Percentiles rank a stretch among this genome's conserved stretches.
phyloP scores from a whole-genome alignment of 2,113 vertebrate species.

The Otis tarda region DNA sequence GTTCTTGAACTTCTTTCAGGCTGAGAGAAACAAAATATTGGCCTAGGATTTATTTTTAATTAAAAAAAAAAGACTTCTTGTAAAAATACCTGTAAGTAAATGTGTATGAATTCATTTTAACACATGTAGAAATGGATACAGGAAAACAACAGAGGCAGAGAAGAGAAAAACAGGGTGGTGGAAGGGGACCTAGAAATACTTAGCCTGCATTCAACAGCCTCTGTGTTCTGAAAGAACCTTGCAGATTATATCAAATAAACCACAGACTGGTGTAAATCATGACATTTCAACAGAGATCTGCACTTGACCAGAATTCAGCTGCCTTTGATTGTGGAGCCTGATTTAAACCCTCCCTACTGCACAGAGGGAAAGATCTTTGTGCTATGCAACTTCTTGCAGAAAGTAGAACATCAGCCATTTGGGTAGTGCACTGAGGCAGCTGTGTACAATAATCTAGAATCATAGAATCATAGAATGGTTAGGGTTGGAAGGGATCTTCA shows the following conservation, averaged over 20 bases:
- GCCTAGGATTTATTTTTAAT: conserved; percentile 14
- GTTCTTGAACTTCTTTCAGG: conserved; percentile 51
- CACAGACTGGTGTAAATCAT: neutral
- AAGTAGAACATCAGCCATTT: neutral
- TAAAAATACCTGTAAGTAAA: neutral
- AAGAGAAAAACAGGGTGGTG: neutral
- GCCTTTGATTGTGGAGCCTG: neutral
- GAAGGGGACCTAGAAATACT: neutral
- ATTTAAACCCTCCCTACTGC: neutral
- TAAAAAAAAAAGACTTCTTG: neutral
- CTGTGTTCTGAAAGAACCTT: rapidly evolving
- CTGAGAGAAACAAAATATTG: conserved; percentile 41
- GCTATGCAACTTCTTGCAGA: rapidly evolving
- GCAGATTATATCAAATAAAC: neutral
- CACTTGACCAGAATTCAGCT: neutral
- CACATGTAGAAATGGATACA: neutral
- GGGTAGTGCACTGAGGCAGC: neutral
- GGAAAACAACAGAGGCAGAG: neutral
- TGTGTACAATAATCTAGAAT: neutral
- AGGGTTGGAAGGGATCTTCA: too few species aligned
- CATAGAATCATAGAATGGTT: too few species aligned
- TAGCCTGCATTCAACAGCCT: rapidly evolving
- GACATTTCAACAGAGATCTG: neutral
- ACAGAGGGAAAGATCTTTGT: neutral
- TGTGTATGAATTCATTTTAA: neutral